Base-by-base conservation (phyloP, 2,888 invertebrate genomes). In the Zygothrica quintamaculata region DNA sequence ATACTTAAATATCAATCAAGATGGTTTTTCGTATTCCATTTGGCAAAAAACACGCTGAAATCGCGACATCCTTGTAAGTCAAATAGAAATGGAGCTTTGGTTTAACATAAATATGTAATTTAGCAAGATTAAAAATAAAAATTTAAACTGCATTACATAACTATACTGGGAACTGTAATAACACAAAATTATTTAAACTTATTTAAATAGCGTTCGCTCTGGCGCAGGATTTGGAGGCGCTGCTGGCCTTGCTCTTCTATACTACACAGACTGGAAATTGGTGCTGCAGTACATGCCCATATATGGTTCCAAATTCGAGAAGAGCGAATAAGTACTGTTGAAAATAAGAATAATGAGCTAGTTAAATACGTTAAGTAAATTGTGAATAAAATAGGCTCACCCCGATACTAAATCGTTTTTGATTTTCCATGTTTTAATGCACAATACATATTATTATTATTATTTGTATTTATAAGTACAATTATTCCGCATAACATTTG, bases 241-340 rank as follows among this genome's bases (percentile, higher is more conserved):
- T 0, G 94, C 92, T n/a, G 92, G 93, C 58, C 85, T 93, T 16
- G 92, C 91, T 0, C 72, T 95, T 7, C 90, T 94, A 1, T 97
- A 95, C 90, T 92, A 94, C 75, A 96, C 96, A 0, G 96, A 97
- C 88, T 97, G 96, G 96, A 95, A 93, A 90, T 88, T 93, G 46
- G 91, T 96, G 67, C 92, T 94, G 44, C 92, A 94, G 74, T 94
- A 94, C 89, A 90, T 97, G 69, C 97, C 97, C 15, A 95, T 93
- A 91, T 96, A 96, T 90, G 93, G 93, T 77, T 93, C 94, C 67
- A 96, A 96, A 91, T 96, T 94, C 89, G 91, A 92, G 33, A 92
- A 92, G 58, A 74, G 80, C 57, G 90, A 90, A 65, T 90, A 84
- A 72, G 6, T 22, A n/a, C 1, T 11, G 1, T 9, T 11, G 6